Evolutionary conservation across 2,113 vertebrate species (phyloP).

Genomic region (Stegostoma tigrinum): DNA sequence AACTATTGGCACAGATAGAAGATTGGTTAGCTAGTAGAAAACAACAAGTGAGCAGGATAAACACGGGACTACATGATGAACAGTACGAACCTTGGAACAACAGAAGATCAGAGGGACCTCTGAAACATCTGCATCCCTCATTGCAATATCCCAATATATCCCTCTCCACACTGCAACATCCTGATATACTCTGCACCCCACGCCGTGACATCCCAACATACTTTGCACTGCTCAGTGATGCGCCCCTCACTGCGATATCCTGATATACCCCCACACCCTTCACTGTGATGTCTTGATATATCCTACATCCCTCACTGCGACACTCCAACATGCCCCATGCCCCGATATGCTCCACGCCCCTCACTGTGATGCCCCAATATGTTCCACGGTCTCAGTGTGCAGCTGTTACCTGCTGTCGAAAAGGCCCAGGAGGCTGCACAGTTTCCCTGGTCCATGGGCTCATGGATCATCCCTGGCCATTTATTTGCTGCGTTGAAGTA

Average conservation of each 20-base stretch:
- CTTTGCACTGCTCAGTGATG: not conserved
- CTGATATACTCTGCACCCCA: not conserved
- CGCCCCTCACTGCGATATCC: not conserved
- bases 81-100: too few species aligned
- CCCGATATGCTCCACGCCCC: not conserved
- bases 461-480: conserved; percentile 88
- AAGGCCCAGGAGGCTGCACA: conserved; percentile 96
- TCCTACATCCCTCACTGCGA: not conserved
- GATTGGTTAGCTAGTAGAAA: too few species aligned
- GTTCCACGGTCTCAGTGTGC: fast-evolving
- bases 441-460: conserved; percentile 90
- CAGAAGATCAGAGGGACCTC: too few species aligned
- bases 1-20: too few species aligned
- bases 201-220: not conserved
- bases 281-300: not conserved
- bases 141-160: not conserved
- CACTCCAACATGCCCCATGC: not conserved
- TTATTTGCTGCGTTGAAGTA: conserved; percentile 77
- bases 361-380: not conserved
- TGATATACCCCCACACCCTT: not conserved
- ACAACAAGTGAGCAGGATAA: too few species aligned
- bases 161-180: not conserved
- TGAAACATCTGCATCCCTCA: not conserved
- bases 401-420: conserved; percentile 75
- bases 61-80: too few species aligned